Conservation (phyloP, 2,113 vertebrate species). For the Pseudonaja textilis region DNA sequence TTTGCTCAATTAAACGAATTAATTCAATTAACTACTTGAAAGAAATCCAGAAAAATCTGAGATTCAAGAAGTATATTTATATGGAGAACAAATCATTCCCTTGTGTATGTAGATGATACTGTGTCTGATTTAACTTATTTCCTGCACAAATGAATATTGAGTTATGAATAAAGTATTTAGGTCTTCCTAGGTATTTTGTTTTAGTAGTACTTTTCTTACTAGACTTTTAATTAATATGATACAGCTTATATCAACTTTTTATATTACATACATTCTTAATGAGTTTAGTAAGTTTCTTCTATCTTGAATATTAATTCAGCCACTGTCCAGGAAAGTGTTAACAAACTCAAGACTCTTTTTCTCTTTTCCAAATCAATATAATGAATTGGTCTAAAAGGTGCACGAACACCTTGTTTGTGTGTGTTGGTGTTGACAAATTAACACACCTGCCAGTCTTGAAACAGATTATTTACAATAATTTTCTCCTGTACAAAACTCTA, state of each 20-base stretch:
- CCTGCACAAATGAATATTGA: constrained; percentile 42
- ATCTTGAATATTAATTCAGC: background rate
- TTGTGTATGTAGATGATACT: constrained; percentile 37
- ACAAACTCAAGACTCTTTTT: background rate
- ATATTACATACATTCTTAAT: constrained; percentile 26
- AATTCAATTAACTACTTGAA: background rate
- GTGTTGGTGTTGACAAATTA: background rate
- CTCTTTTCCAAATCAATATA: background rate
- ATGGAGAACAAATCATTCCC: constrained; percentile 37
- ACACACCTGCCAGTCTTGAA: background rate
- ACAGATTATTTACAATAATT: background rate
- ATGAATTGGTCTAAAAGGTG: background rate
- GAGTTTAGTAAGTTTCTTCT: background rate
- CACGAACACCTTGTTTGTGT: background rate
- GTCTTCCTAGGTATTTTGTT: constrained; percentile 38
- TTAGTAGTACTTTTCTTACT: constrained; percentile 21
- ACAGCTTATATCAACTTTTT: constrained; percentile 29
- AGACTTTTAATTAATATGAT: constrained; percentile 20
- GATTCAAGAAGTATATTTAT: constrained; percentile 10
- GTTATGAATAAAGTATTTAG: constrained; percentile 38
- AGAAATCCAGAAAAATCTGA: constrained; percentile 37
- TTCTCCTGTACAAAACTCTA: background rate
- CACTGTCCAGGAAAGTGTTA: background rate
- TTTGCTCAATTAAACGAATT: background rate
- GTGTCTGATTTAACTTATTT: constrained; percentile 42